Evolutionary conservation across 37 sponge, comb jelly and placozoan species (phyloP).

Genomic region (Chondrilla cf. caribensis): DNA sequence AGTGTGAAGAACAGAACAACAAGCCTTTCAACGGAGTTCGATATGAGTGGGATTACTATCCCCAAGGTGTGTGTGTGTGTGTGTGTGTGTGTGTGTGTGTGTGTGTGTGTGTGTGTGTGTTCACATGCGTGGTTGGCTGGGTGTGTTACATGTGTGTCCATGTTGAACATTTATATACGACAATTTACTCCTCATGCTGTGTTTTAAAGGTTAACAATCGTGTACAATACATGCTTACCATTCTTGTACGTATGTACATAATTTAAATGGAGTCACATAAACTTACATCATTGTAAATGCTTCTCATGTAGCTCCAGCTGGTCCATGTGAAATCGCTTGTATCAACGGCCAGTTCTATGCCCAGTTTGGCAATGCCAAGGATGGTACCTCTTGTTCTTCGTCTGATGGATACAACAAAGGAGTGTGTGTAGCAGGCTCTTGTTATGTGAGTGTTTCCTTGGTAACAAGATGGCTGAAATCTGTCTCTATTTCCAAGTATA

Average conservation of each 20-base stretch:
- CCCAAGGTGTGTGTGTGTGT: constrained; percentile 37
- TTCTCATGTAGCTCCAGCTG: not conserved
- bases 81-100: constrained; percentile 43
- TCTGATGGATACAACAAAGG: not conserved
- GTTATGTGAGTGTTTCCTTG: not conserved
- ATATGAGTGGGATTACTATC: constrained; percentile 72
- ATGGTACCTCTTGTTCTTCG: constrained; percentile 1
- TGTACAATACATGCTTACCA: too few species aligned
- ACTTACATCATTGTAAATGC: too few species aligned
- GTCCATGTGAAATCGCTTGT: constrained; percentile 7
- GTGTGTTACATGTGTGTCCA: not conserved
- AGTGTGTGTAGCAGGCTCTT: not conserved
- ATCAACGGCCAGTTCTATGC: constrained; percentile 4
- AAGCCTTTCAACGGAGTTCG: constrained; percentile 81
- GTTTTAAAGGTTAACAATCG: too few species aligned
- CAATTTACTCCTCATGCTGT: too few species aligned
- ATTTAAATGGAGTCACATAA: too few species aligned
- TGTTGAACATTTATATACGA: not conserved
- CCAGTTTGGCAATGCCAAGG: not conserved
- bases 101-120: constrained; percentile 29
- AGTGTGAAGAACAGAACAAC: constrained; percentile 83
- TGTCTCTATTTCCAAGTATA: too few species aligned
- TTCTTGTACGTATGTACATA: too few species aligned
- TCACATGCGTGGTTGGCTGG: not conserved
- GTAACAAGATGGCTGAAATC: too few species aligned